Evolutionary conservation across 1,140 invertebrate species (phyloP).

Genomic region (Drosophila arizonae): DNA sequence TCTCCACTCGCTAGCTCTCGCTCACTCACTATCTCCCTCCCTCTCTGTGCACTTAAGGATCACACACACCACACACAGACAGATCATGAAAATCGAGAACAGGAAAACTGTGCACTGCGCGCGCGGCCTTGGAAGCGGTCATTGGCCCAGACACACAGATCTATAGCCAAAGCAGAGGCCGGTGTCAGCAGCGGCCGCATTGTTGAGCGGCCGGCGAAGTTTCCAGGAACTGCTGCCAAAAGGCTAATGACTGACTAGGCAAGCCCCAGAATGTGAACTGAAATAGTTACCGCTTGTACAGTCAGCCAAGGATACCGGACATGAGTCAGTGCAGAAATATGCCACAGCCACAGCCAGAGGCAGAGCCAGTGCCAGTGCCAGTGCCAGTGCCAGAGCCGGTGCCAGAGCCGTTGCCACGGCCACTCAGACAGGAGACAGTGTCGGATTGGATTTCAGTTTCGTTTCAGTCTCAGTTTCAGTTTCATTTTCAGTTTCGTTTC

Average conservation of each 20-base stretch:
- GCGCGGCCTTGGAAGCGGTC: constrained; percentile 61
- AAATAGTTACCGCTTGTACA: constrained; percentile 33
- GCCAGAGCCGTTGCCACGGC: neutral
- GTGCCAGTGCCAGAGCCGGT: neutral
- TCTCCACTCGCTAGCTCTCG: neutral
- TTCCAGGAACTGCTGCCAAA: constrained; percentile 71
- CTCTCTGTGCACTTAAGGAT: constrained; percentile 32
- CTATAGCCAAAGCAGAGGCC: constrained; percentile 1
- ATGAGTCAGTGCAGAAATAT: constrained; percentile 49
- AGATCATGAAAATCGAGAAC: constrained; percentile 63
- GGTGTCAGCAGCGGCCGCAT: neutral
- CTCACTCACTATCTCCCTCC: neutral
- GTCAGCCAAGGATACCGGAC: constrained; percentile 57
- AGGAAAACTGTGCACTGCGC: constrained; percentile 61
- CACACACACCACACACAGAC: constrained; percentile 9
- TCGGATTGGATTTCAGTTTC: constrained; percentile 13
- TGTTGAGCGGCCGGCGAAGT: constrained; percentile 37
- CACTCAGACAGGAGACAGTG: constrained; percentile 2
- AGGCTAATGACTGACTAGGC: constrained; percentile 71
- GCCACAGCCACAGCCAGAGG: constrained; percentile 7
- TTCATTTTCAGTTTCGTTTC: constrained; percentile 2
- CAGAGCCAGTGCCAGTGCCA: neutral
- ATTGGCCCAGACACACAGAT: constrained; percentile 51
- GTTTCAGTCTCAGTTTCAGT: neutral
- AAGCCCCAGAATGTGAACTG: constrained; percentile 2